Base-by-base conservation (phyloP, 2,113 vertebrate genomes). In the Etheostoma spectabile region DNA sequence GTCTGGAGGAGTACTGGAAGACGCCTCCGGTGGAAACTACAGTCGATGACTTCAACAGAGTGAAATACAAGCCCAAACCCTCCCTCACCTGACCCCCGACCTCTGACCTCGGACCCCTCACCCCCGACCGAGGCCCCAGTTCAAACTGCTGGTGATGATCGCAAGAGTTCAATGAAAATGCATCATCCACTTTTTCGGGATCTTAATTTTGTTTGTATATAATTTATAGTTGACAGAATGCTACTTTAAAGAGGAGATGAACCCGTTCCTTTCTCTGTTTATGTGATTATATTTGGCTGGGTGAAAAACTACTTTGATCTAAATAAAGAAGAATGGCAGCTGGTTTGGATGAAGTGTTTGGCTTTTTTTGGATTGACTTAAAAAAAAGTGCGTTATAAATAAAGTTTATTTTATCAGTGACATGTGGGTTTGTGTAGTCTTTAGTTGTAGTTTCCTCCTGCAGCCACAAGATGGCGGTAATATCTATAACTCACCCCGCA, bases 31-130 rank as follows among this genome's bases (percentile, higher is more conserved):
- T 90, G 2, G 90, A 91, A 75, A 74, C 55, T 0, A 87, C 81
- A 1, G 83, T 87, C 0, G 87, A 93, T 0, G 87, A 92, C 78
- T 92, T 59, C 61, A 73, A 91, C 89, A 71, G 93, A 82, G 93
- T 94, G n/a, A 92, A 91, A 52, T 92, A 92, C 42, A 72, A 92
- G 35, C 93, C 91, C 11, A 91, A 92, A 51, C 93, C 91, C 30
- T 81, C 75, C 66, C 63, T 81, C 7, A 88, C 86, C 75, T 92
- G 88, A 92, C 42, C 77, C 49, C 52, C 48, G 76, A 84, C 66
- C 77, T 18, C 6, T 46, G 75, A 76, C 67, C 72, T 10, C 27
- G 14, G 12, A 61, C 22, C 67, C 1, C 33, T 16, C 24, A 57
- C 0, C 14, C 8, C 22, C 13, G 21, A 16, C 24, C 3, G 4